These are phyloP conservation scores for Oncorhynchus gorbuscha DNA, from an alignment of 2,113 vertebrate species.

Conservation along the genomic window DNA sequence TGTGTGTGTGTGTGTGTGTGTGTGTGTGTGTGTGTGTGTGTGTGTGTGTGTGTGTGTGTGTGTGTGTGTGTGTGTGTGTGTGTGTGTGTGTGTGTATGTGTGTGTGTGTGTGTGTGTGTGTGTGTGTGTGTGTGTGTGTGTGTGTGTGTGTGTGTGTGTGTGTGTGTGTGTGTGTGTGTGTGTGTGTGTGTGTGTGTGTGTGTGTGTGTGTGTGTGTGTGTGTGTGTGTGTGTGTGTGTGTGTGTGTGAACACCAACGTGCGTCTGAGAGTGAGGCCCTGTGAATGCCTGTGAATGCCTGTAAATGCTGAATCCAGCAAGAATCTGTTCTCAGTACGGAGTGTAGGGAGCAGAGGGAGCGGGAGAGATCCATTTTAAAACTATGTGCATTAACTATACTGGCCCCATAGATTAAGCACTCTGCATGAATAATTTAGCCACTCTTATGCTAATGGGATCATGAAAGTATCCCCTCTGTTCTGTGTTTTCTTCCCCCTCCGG, in stretches of 20 bases:
- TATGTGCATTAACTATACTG: conserved; percentile 99
- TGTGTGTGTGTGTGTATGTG: too few species aligned
- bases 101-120: conserved; percentile 34
- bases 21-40: too few species aligned
- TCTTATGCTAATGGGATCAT: conserved; percentile 99
- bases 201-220: conserved; percentile 11
- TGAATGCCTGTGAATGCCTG: conserved; percentile 88
- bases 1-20: conserved; percentile 30
- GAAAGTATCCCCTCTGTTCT: conserved; percentile 93
- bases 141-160: too few species aligned
- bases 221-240: conserved; percentile 38
- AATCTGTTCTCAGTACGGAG: conserved; percentile 92
- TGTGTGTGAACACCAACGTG: conserved; percentile 13
- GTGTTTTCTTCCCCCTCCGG: conserved; percentile 68
- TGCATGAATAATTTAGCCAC: conserved; percentile 99
- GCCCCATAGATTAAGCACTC: conserved; percentile 98
- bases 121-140: too few species aligned
- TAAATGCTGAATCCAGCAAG: conserved; percentile 96
- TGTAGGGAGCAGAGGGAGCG: conserved; percentile 33
- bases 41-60: too few species aligned
- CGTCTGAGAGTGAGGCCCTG: conserved; percentile 33
- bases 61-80: too few species aligned
- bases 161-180: conserved; percentile 28
- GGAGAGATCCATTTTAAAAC: conserved; percentile 97
- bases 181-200: conserved; percentile 26